These are phyloP conservation scores for Mesembrinibis cayennensis DNA, from an alignment of 2,113 vertebrate genomes.

Conservation along the genomic window DNA sequence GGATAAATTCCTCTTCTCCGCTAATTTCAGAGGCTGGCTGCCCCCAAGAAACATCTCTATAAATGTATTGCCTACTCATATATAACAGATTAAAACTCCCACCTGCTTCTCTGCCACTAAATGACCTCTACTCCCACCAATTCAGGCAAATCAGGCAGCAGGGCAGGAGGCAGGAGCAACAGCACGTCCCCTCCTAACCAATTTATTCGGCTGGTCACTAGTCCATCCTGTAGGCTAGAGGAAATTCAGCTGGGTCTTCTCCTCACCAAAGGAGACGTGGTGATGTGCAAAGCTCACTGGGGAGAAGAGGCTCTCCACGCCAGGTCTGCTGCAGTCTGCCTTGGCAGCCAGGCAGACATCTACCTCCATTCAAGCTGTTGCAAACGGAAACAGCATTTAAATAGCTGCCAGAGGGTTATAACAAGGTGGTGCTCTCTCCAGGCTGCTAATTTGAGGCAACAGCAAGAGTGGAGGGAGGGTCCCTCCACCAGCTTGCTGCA, in stretches of 20 bases:
- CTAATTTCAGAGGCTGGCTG: background rate
- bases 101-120: background rate
- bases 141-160: background rate
- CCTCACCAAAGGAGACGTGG: fast-evolving
- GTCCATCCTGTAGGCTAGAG: background rate
- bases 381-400: background rate
- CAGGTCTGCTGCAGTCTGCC: background rate
- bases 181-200: background rate
- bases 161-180: background rate
- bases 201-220: background rate
- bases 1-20: background rate
- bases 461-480: background rate
- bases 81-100: background rate
- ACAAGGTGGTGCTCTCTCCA: background rate
- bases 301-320: background rate
- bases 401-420: background rate
- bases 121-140: background rate
- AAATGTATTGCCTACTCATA: background rate
- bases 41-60: background rate
- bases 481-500: background rate
- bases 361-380: background rate
- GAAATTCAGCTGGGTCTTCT: background rate
- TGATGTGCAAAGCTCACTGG: background rate
- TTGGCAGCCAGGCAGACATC: background rate
- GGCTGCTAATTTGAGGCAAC: background rate